These are phyloP conservation scores for Acropternis orthonyx DNA, from an alignment of 2,797 vertebrate genomes.

Conservation along the genomic window DNA sequence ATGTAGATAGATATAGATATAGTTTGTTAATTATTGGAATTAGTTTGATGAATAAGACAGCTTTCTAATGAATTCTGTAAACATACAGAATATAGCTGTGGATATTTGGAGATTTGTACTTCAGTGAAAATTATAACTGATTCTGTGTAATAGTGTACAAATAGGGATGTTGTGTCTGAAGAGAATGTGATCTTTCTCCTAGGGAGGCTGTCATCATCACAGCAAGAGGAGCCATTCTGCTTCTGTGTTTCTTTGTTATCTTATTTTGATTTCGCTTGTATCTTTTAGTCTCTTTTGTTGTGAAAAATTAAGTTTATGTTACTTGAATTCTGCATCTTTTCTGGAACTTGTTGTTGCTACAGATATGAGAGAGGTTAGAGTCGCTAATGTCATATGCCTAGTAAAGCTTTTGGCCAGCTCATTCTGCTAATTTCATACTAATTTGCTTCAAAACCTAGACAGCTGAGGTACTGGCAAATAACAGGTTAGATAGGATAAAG, in stretches of 20 bases:
- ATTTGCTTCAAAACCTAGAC: not conserved
- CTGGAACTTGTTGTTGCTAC: not conserved
- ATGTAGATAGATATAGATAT: rapidly evolving
- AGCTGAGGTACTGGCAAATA: not conserved
- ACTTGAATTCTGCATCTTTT: not conserved
- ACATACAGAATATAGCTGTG: not conserved
- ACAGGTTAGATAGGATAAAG: not conserved
- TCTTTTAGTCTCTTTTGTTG: not conserved
- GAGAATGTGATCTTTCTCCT: not conserved
- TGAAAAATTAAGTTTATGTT: not conserved
- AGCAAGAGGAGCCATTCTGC: not conserved
- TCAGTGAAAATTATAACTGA: not conserved
- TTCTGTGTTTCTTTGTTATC: not conserved
- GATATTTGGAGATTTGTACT: not conserved
- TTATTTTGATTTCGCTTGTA: not conserved
- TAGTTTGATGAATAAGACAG: not conserved
- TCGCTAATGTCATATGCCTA: not conserved
- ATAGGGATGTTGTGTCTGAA: not conserved
- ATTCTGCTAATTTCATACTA: not conserved
- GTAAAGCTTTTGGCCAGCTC: not conserved
- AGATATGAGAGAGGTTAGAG: not conserved
- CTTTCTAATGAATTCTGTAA: not conserved
- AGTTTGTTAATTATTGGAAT: not conserved
- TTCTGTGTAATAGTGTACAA: not conserved
- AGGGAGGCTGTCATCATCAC: not conserved